Evolutionary conservation across 2,888 invertebrate species (phyloP).

Genomic region (Lycophotia porphyrea): DNA sequence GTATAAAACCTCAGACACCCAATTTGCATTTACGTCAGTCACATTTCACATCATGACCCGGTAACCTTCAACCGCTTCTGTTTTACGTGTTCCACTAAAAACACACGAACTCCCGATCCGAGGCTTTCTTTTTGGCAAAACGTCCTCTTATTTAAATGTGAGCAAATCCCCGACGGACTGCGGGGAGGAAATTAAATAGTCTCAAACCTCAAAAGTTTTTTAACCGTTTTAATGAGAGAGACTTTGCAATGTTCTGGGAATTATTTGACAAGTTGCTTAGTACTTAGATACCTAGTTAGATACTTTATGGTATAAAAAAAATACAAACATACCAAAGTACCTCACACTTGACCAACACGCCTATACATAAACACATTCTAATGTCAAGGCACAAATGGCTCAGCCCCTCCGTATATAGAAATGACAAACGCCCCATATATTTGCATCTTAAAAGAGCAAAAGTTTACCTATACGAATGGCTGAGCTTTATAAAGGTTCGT

Average conservation of each 20-base stretch:
- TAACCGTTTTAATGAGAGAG: constrained; percentile 26
- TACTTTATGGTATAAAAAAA: neutral
- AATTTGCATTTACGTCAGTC: constrained; percentile 63
- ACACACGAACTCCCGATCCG: constrained; percentile 64
- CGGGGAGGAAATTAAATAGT: constrained; percentile 60
- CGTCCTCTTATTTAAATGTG: constrained; percentile 69
- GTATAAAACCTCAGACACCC: constrained; percentile 48
- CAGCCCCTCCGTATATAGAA: constrained; percentile 50
- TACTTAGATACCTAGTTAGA: neutral
- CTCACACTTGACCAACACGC: neutral
- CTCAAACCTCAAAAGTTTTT: constrained; percentile 44
- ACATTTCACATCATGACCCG: constrained; percentile 44
- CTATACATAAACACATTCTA: constrained; percentile 23
- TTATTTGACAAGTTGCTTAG: constrained; percentile 20
- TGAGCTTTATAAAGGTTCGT: constrained; percentile 61
- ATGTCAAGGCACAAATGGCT: constrained; percentile 33
- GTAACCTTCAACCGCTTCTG: constrained; percentile 41
- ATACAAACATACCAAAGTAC: constrained; percentile 9
- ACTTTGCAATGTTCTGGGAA: constrained; percentile 15
- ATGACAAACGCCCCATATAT: constrained; percentile 63
- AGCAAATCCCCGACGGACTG: constrained; percentile 60
- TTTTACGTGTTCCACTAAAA: constrained; percentile 61
- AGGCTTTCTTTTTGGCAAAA: constrained; percentile 61
- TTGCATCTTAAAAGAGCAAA: constrained; percentile 69
- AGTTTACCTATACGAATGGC: constrained; percentile 59